Percentiles rank a stretch among this genome's conserved stretches.
phyloP scores from a whole-genome alignment of 1,140 invertebrate species.

The Tetraneura akinire region DNA sequence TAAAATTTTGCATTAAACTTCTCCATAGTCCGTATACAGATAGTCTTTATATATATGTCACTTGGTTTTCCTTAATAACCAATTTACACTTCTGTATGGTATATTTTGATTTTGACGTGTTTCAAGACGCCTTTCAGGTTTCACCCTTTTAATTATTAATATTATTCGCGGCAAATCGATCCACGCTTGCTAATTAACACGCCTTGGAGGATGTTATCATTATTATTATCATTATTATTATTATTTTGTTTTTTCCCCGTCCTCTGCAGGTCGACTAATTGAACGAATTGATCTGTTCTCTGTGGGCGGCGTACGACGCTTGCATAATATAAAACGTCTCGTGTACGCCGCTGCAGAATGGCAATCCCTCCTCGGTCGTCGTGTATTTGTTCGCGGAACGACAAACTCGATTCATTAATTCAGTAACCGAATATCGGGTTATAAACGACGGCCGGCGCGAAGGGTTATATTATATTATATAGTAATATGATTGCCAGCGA shows the following conservation, averaged over 20 bases:
- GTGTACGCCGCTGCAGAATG: no score
- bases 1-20: background rate
- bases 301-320: background rate
- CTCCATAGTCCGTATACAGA: background rate
- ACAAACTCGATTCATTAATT: conserved; percentile 44
- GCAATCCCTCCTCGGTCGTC: background rate
- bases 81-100: background rate
- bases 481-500: background rate
- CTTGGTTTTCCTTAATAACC: background rate
- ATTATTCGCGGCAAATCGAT: background rate
- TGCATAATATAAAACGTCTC: background rate
- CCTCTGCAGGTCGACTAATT: background rate
- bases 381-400: background rate
- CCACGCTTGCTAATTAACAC: background rate
- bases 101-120: background rate
- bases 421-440: conserved; percentile 36
- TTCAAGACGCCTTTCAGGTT: background rate
- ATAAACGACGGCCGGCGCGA: background rate
- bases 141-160: background rate
- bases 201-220: no score
- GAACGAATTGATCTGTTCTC: background rate
- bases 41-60: background rate
- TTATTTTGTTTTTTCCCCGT: background rate
- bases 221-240: no score
- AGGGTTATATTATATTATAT: no score